A percentile compares a stretch with the other conserved stretches of the same genome.
These are phyloP conservation scores for Polydesmus complanatus DNA, from an alignment of 2,888 invertebrate genomes.

Conservation along the genomic window DNA sequence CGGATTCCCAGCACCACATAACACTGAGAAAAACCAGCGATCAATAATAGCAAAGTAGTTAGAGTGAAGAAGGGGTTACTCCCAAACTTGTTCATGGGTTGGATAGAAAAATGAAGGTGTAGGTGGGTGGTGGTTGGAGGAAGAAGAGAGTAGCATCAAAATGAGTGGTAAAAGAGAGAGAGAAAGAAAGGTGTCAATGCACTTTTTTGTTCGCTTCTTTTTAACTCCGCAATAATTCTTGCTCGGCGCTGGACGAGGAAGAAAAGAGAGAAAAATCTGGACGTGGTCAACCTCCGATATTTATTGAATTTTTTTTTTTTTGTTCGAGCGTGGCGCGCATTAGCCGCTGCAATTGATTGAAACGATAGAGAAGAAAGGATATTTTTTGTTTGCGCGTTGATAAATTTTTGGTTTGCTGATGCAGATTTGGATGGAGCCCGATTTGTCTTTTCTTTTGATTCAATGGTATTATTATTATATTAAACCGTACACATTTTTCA, in stretches of 20 bases:
- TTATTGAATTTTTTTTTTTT: neutral
- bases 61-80: neutral
- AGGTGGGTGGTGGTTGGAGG: neutral
- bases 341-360: neutral
- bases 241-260: too few relatives aligned
- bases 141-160: neutral
- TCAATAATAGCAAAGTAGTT: neutral
- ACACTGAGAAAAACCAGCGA: neutral
- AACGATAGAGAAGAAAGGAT: too few relatives aligned
- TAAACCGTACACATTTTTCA: too few relatives aligned
- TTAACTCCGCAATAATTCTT: too few relatives aligned
- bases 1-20: neutral
- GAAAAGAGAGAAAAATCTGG: neutral
- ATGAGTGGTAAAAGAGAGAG: neutral
- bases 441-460: too few relatives aligned
- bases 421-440: too few relatives aligned
- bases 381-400: too few relatives aligned
- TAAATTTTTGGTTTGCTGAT: too few relatives aligned
- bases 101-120: neutral
- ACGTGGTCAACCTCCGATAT: neutral
- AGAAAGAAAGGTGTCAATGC: neutral
- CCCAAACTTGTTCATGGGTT: neutral
- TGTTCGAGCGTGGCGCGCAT: neutral
- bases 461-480: too few relatives aligned
- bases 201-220: too few relatives aligned